These are phyloP conservation scores for Hylomyscus alleni DNA, from an alignment of 2,797 vertebrate species.

Conservation along the genomic window DNA sequence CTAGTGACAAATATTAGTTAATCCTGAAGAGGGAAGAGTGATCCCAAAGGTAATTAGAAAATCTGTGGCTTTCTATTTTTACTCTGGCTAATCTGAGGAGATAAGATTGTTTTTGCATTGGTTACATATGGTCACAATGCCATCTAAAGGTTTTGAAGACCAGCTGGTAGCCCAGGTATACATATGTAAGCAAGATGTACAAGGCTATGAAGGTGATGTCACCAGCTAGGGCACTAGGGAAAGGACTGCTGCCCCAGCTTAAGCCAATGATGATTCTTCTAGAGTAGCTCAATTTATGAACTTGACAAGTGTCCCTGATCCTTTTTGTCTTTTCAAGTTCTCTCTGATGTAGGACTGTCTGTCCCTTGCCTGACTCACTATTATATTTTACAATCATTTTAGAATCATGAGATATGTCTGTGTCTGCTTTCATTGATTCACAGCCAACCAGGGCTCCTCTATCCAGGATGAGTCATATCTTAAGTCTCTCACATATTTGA, in stretches of 20 bases:
- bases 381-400: not conserved
- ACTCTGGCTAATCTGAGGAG: not conserved
- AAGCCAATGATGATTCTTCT: not conserved
- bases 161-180: not conserved
- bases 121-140: not conserved
- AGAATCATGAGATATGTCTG: not conserved
- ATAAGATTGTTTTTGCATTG: not conserved
- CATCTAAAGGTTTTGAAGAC: not conserved
- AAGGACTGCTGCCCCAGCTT: accelerated
- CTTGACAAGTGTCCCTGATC: not conserved
- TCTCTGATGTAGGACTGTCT: not conserved
- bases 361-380: not conserved
- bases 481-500: not conserved
- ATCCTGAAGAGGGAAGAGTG: not conserved
- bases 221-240: too few relatives aligned
- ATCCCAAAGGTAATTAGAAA: not conserved
- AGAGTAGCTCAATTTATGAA: not conserved
- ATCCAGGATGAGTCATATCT: not conserved
- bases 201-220: not conserved
- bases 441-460: not conserved
- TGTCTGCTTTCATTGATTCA: not conserved
- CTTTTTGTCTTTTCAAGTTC: not conserved
- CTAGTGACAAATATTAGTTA: not conserved
- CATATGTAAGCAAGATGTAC: not conserved
- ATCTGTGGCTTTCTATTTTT: not conserved